Conservation (phyloP, 2,113 vertebrate species). For the Dolichotis patagonum region DNA sequence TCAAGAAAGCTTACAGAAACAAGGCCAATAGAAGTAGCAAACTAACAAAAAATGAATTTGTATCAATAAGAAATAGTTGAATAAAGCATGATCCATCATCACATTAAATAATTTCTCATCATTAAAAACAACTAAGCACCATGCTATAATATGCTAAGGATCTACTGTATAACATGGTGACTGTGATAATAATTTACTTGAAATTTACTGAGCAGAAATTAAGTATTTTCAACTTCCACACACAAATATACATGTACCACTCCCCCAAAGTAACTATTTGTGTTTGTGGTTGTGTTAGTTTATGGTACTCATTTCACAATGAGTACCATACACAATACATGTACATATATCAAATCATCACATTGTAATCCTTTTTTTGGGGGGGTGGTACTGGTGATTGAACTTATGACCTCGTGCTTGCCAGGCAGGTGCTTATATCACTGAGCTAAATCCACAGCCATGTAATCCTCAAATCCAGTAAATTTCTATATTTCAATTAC, state of each 20-base stretch:
- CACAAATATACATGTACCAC: neutral
- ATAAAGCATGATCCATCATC: neutral
- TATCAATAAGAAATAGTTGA: neutral
- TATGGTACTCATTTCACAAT: neutral
- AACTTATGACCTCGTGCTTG: too few species aligned
- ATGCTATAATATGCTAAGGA: neutral
- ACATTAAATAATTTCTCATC: neutral
- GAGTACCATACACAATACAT: neutral
- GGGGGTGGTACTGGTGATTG: too few species aligned
- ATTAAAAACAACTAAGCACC: neutral
- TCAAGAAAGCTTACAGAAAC: neutral
- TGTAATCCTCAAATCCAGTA: neutral
- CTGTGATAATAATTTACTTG: neutral
- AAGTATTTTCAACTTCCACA: neutral
- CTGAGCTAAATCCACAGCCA: too few species aligned
- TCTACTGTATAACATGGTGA: neutral
- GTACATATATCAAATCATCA: neutral
- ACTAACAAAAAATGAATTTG: neutral
- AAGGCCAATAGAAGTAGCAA: neutral
- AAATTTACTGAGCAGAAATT: neutral
- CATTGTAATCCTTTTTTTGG: neutral
- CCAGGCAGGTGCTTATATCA: too few species aligned
- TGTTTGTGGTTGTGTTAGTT: neutral
- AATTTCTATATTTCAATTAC: neutral
- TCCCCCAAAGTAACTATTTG: neutral